Base-by-base conservation (phyloP, 2,113 vertebrate genomes). In the Ceyx melanurus region DNA sequence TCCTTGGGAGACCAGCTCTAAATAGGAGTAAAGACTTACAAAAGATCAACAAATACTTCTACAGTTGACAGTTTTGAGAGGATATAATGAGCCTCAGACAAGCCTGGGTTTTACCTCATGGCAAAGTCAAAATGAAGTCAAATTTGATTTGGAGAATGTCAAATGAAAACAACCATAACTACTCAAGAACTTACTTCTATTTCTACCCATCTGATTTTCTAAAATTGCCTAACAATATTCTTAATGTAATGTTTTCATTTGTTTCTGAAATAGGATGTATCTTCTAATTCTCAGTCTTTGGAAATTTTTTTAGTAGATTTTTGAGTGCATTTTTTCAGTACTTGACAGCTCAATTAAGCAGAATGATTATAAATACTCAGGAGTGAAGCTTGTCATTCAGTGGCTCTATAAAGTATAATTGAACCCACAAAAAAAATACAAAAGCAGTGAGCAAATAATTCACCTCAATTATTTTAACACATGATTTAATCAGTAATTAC, bases 361-460 rank as follows among this genome's bases (percentile, higher is more conserved):
- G 54, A 89, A 57, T 83, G 15, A 40, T 83, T 43, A 68, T 60
- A 92, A 83, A 79, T 72, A 29, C 15, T 50, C 74, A 79, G 17
- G 21, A 85, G 11, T 89, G 33, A 93, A 82, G 17, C 9, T 21
- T 58, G 72, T 42, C 35, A 37, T 8, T 95, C 28, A 53, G 2
- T 92, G 45, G 53, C 11, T 66, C 48, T 86, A 31, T 65, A 60
- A 92, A 89, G 35, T 26, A 23, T 16, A 66, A 89, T 14, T 37
- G 20, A 82, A 76, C 4, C 13, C 6, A 3, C 22, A 17, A n/a
- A 70, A 70, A 78, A 65, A 64, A 53, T 8, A 28, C 12, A 58
- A 77, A 94, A 58, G 1, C 18, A 70, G 15, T 33, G 23, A 93
- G n/a, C 67, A 93, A 94, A 87, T 68, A 93, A 90, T 84, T 91